Evolutionary conservation across 2,113 vertebrate species (phyloP), one percentile per base, ranked within the genome.

Genomic region (Daphoenositta chrysoptera): DNA sequence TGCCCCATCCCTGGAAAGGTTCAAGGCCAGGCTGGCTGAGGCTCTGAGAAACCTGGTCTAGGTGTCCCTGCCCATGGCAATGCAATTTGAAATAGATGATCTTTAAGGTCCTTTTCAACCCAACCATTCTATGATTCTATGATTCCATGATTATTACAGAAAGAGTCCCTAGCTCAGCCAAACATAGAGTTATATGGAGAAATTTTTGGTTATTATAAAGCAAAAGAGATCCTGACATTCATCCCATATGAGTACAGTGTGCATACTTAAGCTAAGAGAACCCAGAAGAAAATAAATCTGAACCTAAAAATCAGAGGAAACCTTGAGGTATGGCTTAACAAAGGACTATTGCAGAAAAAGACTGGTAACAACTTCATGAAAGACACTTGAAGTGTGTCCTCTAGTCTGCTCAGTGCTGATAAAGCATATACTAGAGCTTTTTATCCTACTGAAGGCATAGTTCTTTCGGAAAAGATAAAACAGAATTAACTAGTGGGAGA

Each of bases 391-490:
- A 83, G 6, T 50, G 10, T 78, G 60, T 73, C 86, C 83, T 90
- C 45, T 73, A n/a, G n/a, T 28, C 22, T 83, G n/a, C 15, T 73
- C 31, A 68, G 44, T 65, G 66, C 53, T 94, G 54, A 94, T 90
- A 53, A 90, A 86, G 28, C 53, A 80, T 69, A 64, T 92, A 10
- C 28, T 53, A 33, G 45, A 54, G 27, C 44, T 72, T 84, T 83
- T 48, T 61, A 77, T 81, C 39, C 56, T 33, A 35, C 54, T 58
- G 21, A 54, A 93, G 27, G 11, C 37, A 81, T 89, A 24, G 1
- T 66, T 73, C 72, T 66, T 90, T 73, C 15, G 45, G 72, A 68
- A 96, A 95, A 87, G 71, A 87, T 93, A 75, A 94, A 89, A 83
- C 51, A 87, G 77, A 94, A 66, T 87, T 87, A 89, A 63, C 42